phyloP scores from a whole-genome alignment of 2,113 vertebrate species.

The Hemiscyllium ocellatum region DNA sequence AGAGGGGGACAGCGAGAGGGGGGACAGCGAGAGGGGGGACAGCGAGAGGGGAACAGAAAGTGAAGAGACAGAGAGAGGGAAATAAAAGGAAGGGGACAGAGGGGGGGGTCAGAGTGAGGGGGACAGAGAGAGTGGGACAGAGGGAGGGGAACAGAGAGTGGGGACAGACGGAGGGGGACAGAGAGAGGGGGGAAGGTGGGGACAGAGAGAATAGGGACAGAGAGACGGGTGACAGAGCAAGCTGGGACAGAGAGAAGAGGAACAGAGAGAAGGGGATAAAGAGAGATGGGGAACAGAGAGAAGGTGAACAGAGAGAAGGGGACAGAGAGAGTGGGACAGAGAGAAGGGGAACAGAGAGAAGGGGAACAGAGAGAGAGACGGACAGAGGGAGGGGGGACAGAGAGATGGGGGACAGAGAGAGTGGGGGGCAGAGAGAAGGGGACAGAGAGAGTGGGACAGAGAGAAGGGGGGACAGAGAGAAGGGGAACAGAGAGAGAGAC shows the following conservation, averaged over 20 bases:
- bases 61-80: too few relatives aligned
- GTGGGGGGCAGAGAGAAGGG: constrained; percentile 10
- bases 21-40: too few relatives aligned
- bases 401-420: not conserved
- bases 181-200: too few relatives aligned
- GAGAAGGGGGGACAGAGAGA: not conserved
- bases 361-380: not conserved
- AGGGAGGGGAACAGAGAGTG: too few relatives aligned
- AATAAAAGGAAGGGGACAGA: too few relatives aligned
- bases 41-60: too few relatives aligned
- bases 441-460: not conserved
- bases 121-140: too few relatives aligned
- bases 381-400: not conserved
- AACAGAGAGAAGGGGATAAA: not conserved
- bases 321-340: not conserved
- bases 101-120: too few relatives aligned
- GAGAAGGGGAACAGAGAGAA: not conserved
- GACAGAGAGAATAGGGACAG: too few relatives aligned
- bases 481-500: not conserved
- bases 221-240: too few relatives aligned
- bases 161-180: too few relatives aligned
- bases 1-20: too few relatives aligned
- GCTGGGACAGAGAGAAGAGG: constrained; percentile 10
- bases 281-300: fast-evolving
- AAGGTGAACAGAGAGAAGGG: fast-evolving